phyloP scores from a whole-genome alignment of 2,113 vertebrate genomes.

The Fregetta grallaria region DNA sequence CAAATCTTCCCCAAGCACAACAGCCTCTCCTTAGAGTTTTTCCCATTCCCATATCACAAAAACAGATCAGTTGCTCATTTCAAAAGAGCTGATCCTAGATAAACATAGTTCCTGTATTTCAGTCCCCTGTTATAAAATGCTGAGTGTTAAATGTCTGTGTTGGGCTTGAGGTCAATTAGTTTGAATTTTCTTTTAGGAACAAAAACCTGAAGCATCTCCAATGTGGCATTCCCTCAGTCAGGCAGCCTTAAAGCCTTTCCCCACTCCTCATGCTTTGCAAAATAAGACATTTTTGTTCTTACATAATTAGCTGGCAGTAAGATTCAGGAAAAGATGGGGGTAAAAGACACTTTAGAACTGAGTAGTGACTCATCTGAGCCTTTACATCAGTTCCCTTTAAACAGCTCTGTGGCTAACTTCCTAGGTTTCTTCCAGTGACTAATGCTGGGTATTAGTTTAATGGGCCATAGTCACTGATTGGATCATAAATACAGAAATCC shows the following conservation, averaged over 20 bases:
- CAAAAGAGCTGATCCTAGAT: background rate
- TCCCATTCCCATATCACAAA: background rate
- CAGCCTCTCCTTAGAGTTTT: background rate
- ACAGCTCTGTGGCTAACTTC: background rate
- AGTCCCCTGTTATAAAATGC: background rate
- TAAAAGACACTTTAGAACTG: background rate
- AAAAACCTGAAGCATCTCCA: background rate
- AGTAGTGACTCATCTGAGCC: background rate
- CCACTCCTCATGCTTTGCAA: background rate
- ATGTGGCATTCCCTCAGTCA: background rate
- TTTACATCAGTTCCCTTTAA: background rate
- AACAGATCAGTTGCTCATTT: background rate
- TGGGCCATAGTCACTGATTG: background rate
- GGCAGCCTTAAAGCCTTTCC: background rate
- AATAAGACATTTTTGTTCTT: background rate
- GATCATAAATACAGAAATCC: background rate
- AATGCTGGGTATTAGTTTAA: background rate
- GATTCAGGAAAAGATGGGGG: background rate
- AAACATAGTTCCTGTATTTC: background rate
- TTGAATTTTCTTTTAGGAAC: background rate
- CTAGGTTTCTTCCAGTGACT: background rate
- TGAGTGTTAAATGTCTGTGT: background rate
- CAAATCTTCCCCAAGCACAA: background rate
- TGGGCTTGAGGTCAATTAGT: background rate
- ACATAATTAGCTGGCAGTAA: background rate